phyloP scores from a whole-genome alignment of 1,140 invertebrate species.

The Goniozus legneri region DNA sequence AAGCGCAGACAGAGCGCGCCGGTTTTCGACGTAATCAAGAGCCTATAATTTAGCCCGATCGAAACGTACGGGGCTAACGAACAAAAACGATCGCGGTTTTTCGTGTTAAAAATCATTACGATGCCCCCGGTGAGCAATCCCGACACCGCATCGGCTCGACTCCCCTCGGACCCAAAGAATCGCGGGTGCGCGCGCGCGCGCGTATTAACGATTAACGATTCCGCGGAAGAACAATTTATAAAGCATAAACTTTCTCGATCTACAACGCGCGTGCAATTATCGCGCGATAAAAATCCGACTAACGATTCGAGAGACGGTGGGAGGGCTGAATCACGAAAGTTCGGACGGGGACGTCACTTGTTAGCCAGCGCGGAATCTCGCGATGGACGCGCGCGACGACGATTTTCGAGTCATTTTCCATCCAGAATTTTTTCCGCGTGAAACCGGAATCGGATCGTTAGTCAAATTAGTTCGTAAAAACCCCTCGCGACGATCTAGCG shows the following conservation, averaged over 20 bases:
- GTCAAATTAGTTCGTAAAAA: constrained; percentile 15
- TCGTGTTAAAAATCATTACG: constrained; percentile 53
- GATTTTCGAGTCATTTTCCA: background rate
- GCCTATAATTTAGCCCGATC: constrained; percentile 55
- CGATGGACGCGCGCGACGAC: background rate
- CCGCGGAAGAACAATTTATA: constrained; percentile 50
- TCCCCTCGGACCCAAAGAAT: background rate
- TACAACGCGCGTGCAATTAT: constrained; percentile 44
- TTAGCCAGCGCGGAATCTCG: constrained; percentile 5
- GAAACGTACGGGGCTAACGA: constrained; percentile 51
- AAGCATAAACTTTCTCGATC: constrained; percentile 46
- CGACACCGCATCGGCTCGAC: constrained; percentile 4
- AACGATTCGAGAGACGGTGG: constrained; percentile 31
- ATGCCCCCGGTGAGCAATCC: constrained; percentile 9
- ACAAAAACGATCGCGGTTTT: constrained; percentile 53
- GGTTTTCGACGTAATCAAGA: constrained; percentile 51
- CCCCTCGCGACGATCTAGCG: no score
- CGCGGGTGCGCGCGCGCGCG: constrained; percentile 2
- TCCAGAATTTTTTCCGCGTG: constrained; percentile 7
- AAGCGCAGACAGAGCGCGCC: no score
- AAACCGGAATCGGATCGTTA: constrained; percentile 13
- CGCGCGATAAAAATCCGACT: constrained; percentile 42
- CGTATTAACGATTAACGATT: constrained; percentile 52
- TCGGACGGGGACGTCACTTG: constrained; percentile 8
- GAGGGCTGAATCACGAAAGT: no score